Conservation (phyloP, 2,888 invertebrate species). For the Cerceris ruficornis region DNA sequence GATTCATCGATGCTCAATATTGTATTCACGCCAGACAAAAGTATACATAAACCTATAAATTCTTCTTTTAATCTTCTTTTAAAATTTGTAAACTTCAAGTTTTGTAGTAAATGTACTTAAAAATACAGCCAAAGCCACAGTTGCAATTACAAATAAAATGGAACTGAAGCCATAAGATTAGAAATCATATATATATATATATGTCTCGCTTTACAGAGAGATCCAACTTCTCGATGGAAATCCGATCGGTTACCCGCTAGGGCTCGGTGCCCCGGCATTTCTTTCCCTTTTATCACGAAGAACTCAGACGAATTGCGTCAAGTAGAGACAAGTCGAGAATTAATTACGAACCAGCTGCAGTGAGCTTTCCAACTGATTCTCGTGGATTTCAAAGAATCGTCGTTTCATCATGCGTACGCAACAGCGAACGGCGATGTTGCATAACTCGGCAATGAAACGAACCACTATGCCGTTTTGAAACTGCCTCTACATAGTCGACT, state of each 20-base stretch:
- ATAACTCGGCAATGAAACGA: constrained; percentile 66
- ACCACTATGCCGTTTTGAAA: constrained; percentile 68
- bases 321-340: constrained; percentile 23
- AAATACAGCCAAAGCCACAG: too few species aligned
- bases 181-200: too few species aligned
- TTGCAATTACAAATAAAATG: too few species aligned
- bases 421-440: constrained; percentile 46
- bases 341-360: constrained; percentile 36
- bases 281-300: constrained; percentile 20
- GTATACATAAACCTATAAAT: too few species aligned
- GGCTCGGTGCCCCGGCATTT: not conserved
- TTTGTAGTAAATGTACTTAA: too few species aligned
- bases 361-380: constrained; percentile 43
- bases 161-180: too few species aligned
- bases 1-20: too few species aligned
- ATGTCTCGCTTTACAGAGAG: too few species aligned
- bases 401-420: constrained; percentile 60
- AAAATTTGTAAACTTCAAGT: too few species aligned
- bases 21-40: too few species aligned
- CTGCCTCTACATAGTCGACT: constrained; percentile 49
- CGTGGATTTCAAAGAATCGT: constrained; percentile 57
- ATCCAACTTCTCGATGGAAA: not conserved
- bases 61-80: too few species aligned
- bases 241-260: not conserved
- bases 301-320: constrained; percentile 25